Base-by-base conservation (phyloP, 2,888 invertebrate species). In the Serrognathus titanus region DNA sequence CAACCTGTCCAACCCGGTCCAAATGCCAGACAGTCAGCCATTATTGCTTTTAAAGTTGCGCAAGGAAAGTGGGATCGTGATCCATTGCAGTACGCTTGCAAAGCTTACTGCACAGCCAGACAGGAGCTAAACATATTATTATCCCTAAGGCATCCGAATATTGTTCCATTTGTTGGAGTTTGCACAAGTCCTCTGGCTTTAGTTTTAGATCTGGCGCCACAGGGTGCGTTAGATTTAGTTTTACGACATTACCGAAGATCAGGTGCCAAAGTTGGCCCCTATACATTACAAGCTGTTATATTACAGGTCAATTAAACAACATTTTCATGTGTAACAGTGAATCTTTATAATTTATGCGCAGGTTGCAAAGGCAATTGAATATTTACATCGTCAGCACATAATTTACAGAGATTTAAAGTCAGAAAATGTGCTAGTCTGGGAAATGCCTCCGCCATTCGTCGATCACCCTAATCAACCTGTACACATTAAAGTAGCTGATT, bases 351-450 rank as follows among this genome's bases (percentile, higher is more conserved):
- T 59, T 58, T 54, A 58, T 50, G 41, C 51, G 8, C 11, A 56
- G 57, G 89, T 93, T 1, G 94, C 97, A 0, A 88, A 94, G 68
- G 97, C 98, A 2, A 83, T 98, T 16, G 96, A 96, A 76, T 98
- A 98, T 78, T 82, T 99, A 20, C 99, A 99, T 79, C 88, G 92
- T 8, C 86, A 90, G 58, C 87, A 92, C 61, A 94, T 99, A 40
- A 94, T 99, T 63, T 98, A 98, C 76, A 82, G 93, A 43, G 94
- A 95, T 75, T 80, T 95, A 9, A 92, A 99, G 82, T 94, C 96
- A 0, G 98, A 98, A 76, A 99, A 99, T 80, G 96, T 99, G 41
- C 79, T 99, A 2, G 97, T 97, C n/a, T 99, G 98, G 98, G 85
- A 90, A 63, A 87, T 98, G 80, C 97, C 98, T 0, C 81, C 85